phyloP scores from a whole-genome alignment of 2,113 vertebrate species.

The Orthonyx spaldingii region DNA sequence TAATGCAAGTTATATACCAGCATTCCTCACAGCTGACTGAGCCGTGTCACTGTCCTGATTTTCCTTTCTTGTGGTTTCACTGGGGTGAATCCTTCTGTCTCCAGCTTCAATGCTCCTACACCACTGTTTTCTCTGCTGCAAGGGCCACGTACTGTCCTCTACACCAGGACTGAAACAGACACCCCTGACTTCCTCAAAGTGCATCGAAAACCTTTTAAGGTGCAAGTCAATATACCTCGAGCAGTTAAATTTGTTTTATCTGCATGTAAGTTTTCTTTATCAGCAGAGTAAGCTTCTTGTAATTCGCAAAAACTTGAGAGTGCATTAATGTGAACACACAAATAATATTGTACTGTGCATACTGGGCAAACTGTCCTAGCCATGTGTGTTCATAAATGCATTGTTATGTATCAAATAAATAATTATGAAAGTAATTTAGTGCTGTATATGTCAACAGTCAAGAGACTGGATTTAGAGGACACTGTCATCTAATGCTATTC shows the following conservation, averaged over 20 bases:
- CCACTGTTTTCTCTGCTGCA: not conserved
- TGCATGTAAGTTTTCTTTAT: not conserved
- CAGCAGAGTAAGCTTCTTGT: not conserved
- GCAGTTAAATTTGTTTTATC: not conserved
- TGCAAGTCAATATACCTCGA: not conserved
- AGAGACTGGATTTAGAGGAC: not conserved
- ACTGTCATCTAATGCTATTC: not conserved
- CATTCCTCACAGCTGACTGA: not conserved
- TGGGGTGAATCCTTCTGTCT: not conserved
- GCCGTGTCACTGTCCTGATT: not conserved
- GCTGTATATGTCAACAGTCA: not conserved
- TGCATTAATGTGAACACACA: not conserved
- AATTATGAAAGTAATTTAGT: not conserved
- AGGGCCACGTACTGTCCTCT: not conserved
- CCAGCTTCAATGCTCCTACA: not conserved
- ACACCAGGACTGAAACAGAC: not conserved
- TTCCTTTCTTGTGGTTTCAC: not conserved
- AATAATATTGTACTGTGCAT: not conserved
- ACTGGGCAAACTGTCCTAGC: not conserved
- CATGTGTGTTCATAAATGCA: not conserved
- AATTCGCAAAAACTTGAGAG: not conserved
- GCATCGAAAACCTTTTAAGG: not conserved
- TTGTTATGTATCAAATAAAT: not conserved
- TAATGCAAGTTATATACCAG: not conserved
- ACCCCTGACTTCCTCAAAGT: not conserved